Evolutionary conservation across 2,888 invertebrate species (phyloP), one percentile per base, ranked within the genome.

Genomic region (Drosophila bunnanda): DNA sequence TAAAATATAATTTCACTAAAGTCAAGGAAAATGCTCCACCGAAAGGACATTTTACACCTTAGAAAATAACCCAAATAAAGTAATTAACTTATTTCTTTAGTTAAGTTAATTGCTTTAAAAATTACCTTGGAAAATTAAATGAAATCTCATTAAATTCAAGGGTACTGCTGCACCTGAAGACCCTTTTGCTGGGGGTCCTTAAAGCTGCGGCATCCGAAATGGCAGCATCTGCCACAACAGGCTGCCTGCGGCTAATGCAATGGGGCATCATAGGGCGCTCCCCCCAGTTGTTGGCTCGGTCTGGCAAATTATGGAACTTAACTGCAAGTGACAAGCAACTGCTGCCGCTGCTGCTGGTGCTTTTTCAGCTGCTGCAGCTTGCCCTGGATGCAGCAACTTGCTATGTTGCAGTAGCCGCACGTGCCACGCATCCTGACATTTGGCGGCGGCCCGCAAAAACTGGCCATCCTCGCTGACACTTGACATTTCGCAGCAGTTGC

Each of bases 371-470:
- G 17, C 43, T 8, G 20, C 44, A 41, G 36, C 30, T 46, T 56
- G 66, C 13, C 52, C 43, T 22, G 32, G 32, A 62, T 57, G 53
- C 28, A 28, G 64, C 41, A 28, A 62, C 41, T 62, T 20, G 70
- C 64, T 76, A 64, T 64, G 76, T 79, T 79, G 68, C 34, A 41
- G 71, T 52, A 53, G 56, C 66, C 71, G 65, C 71, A 74, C 74
- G 71, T 65, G 74, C 71, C 74, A 72, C 71, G 77, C 79, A 79
- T 79, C 66, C 82, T 82, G 79, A 82, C 83, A 82, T 79, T 79
- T 79, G 82, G 82, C 62, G 77, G 82, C 69, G 62, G 54, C 65
- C 79, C 80, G 36, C 67, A 62, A 73, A 76, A 78, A 48, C 75
- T 65, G 58, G 52, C 41, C 57, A 54, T 57, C 56, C 65, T 56